Conservation (phyloP, 2,113 vertebrate genomes). For the Rattus rattus region DNA sequence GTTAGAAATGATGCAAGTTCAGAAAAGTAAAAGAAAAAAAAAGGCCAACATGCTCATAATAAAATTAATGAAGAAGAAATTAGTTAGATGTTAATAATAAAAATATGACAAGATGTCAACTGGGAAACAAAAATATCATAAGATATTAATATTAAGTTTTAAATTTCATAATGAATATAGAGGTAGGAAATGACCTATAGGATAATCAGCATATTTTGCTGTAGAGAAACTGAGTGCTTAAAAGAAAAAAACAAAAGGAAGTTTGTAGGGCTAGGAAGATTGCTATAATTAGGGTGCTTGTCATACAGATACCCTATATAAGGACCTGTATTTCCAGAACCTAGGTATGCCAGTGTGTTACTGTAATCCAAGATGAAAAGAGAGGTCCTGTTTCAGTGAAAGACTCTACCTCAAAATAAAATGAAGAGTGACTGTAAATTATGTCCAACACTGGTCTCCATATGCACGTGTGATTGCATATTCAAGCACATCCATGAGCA, state of each 20-base stretch:
- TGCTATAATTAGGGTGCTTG: neutral
- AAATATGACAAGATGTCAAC: neutral
- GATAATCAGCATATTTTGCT: neutral
- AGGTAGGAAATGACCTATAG: no score
- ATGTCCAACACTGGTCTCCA: no score
- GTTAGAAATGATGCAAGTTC: neutral
- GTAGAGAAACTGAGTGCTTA: neutral
- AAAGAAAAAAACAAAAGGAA: neutral
- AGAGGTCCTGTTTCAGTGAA: neutral
- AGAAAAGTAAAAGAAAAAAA: neutral
- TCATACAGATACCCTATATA: no score
- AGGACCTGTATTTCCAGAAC: neutral
- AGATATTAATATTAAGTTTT: neutral
- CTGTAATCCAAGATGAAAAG: neutral
- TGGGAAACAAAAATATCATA: neutral
- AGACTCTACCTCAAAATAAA: neutral
- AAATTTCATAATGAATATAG: neutral
- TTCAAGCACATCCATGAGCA: neutral
- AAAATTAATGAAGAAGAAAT: neutral
- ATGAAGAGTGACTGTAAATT: neutral
- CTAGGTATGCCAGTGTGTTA: neutral
- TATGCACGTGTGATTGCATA: neutral
- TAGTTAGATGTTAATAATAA: neutral
- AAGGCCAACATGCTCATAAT: neutral
- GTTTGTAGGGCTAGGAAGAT: neutral